These are phyloP conservation scores for Varroa destructor DNA, from an alignment of 1,140 invertebrate species.

Conservation along the genomic window DNA sequence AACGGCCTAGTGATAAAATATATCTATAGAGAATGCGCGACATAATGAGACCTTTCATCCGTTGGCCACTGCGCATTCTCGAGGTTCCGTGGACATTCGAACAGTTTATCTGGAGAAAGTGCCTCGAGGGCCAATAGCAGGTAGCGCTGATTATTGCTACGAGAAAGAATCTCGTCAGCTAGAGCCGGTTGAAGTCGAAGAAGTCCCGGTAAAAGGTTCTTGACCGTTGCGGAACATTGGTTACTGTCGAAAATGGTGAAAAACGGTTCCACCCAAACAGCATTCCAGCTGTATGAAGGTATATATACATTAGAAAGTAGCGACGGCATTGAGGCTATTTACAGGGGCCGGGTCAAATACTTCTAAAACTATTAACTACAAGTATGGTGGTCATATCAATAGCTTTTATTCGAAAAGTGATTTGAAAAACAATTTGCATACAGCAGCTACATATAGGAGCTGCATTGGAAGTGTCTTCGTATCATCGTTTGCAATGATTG, in stretches of 20 bases:
- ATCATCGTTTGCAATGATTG: too few species aligned
- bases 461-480: too few species aligned
- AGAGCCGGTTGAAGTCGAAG: neutral
- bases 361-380: too few species aligned
- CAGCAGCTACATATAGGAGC: too few species aligned
- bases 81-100: neutral
- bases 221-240: neutral
- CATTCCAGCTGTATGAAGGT: neutral
- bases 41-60: neutral
- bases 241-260: neutral
- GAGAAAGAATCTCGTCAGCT: neutral
- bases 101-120: neutral
- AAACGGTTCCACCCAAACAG: conserved; percentile 1
- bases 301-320: too few species aligned
- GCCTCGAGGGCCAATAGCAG: neutral
- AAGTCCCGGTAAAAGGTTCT: conserved; percentile 1
- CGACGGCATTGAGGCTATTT: too few species aligned
- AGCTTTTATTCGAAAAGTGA: too few species aligned
- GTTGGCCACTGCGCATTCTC: conserved; percentile 8
- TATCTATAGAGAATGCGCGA: too few species aligned
- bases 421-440: too few species aligned
- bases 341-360: too few species aligned
- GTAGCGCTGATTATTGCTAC: neutral
- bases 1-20: too few species aligned
- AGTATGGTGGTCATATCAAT: too few species aligned